Evolutionary conservation across 1,140 invertebrate species (phyloP).

Genomic region (Drosophila malerkotliana): DNA sequence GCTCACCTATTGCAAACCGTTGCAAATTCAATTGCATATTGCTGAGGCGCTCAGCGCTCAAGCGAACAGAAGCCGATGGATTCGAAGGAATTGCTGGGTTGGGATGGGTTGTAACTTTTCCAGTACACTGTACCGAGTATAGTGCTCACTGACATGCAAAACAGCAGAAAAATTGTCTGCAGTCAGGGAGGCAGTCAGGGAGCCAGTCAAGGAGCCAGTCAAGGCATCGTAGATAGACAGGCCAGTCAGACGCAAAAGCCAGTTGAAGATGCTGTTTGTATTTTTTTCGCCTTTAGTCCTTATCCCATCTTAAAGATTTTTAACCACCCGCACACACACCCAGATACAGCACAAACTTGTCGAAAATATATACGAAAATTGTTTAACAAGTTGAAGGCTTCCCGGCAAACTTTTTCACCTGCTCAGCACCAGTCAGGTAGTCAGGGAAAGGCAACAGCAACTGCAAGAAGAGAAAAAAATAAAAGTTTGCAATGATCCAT

Average conservation of each 20-base stretch:
- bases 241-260: conserved; percentile 57
- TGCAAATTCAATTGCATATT: conserved; percentile 73
- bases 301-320: conserved; percentile 63
- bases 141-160: conserved; percentile 65
- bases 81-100: background rate
- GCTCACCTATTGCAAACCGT: conserved; percentile 3
- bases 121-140: background rate
- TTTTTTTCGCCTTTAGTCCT: conserved; percentile 8
- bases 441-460: background rate
- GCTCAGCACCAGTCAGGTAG: conserved; percentile 29
- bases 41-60: conserved; percentile 21
- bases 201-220: conserved; percentile 30
- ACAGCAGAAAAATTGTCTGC: conserved; percentile 79
- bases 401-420: conserved; percentile 66
- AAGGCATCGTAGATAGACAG: conserved; percentile 40
- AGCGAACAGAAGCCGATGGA: conserved; percentile 20
- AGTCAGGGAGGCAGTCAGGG: conserved; percentile 63
- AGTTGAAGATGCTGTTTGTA: conserved; percentile 40
- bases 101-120: conserved; percentile 2
- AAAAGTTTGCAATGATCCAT: conserved; percentile 54
- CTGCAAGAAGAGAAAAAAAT: background rate
- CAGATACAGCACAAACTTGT: conserved; percentile 57
- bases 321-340: conserved; percentile 33
- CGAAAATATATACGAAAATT: conserved; percentile 81
- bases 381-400: conserved; percentile 76